These are phyloP conservation scores for Drosophila malerkotliana DNA, from an alignment of 1,140 invertebrate genomes.

Conservation along the genomic window DNA sequence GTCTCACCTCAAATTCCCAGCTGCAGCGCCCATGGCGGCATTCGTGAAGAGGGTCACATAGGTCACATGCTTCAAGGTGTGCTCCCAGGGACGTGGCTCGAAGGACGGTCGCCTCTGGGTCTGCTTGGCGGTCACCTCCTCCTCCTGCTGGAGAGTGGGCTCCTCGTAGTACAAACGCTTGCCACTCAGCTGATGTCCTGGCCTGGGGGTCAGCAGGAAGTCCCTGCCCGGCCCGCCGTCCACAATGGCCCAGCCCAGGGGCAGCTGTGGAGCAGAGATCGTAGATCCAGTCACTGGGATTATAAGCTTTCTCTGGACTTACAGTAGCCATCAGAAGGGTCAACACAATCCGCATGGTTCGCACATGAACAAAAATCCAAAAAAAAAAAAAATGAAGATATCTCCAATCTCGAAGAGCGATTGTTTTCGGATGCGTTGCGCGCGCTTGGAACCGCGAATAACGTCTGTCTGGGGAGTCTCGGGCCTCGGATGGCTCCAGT, in stretches of 20 bases:
- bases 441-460: constrained; percentile 54
- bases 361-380: constrained; percentile 13
- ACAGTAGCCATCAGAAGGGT: constrained; percentile 50
- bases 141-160: background rate
- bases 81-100: constrained; percentile 84
- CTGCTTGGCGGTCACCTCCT: background rate
- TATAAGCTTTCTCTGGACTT: constrained; percentile 18
- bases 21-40: constrained; percentile 77
- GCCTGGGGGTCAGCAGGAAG: constrained; percentile 73
- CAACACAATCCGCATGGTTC: constrained; percentile 36
- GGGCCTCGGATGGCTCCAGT: background rate
- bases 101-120: constrained; percentile 16
- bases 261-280: constrained; percentile 24
- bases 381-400: background rate
- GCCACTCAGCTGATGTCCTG: constrained; percentile 56
- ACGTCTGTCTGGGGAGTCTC: background rate
- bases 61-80: constrained; percentile 86
- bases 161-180: constrained; percentile 77
- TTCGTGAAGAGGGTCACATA: constrained; percentile 85
- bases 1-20: constrained; percentile 69
- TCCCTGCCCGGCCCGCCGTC: constrained; percentile 56
- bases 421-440: constrained; percentile 20
- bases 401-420: background rate
- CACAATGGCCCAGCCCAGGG: constrained; percentile 48
- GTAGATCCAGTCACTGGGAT: background rate